Conservation (phyloP, 2,888 invertebrate species). For the Petrophora chlorosata region DNA sequence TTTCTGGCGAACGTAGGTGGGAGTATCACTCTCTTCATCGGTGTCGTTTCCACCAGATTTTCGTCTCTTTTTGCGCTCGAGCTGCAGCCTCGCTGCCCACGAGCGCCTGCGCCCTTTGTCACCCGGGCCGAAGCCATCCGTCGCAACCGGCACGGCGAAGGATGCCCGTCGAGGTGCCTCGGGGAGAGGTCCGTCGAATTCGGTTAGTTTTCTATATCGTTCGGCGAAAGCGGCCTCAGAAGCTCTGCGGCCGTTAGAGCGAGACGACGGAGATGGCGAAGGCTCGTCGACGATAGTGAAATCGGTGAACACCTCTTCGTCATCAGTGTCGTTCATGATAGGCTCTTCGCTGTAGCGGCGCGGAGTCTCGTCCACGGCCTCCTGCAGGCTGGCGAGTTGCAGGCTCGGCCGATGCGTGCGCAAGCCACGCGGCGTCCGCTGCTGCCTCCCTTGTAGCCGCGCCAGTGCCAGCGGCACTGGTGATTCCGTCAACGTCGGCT, state of each 20-base stretch:
- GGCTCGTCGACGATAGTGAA: conserved; percentile 53
- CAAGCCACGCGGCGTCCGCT: conserved; percentile 59
- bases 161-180: conserved; percentile 76
- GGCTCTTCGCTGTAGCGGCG: conserved; percentile 73
- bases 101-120: conserved; percentile 86
- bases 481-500: conserved; percentile 76
- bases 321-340: conserved; percentile 65
- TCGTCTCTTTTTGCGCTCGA: conserved; percentile 81
- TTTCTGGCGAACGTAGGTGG: conserved; percentile 85
- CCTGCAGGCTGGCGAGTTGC: conserved; percentile 75
- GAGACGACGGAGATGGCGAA: conserved; percentile 49
- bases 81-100: conserved; percentile 83
- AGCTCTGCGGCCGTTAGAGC: conserved; percentile 71
- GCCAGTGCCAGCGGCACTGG: conserved; percentile 78
- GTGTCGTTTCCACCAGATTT: conserved; percentile 80
- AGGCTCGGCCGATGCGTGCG: conserved; percentile 73
- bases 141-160: conserved; percentile 66
- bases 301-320: conserved; percentile 70
- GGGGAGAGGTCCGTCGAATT: conserved; percentile 71
- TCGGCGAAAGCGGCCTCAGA: conserved; percentile 77
- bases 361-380: conserved; percentile 71
- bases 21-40: conserved; percentile 72
- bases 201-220: conserved; percentile 72
- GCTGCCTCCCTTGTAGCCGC: conserved; percentile 64
- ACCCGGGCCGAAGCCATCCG: conserved; percentile 61